Base-by-base conservation (phyloP, 2,113 vertebrate genomes). In the Lasiurus cinereus region DNA sequence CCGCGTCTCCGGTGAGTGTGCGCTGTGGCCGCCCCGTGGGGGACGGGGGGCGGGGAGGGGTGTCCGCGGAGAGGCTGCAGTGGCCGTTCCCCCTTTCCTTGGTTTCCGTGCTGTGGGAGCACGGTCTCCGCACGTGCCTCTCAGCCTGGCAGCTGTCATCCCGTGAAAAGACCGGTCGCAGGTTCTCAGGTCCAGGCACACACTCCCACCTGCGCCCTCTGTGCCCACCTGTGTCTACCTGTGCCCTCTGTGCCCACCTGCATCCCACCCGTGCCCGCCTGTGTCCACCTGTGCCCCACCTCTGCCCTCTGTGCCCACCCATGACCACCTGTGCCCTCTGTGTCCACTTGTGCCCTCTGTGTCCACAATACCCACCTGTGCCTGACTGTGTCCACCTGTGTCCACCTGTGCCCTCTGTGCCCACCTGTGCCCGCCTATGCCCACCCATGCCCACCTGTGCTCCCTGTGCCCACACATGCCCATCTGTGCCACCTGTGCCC, bases 1-100 rank as follows among this genome's bases (percentile, higher is more conserved):
- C n/a, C 66, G 56, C 13, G 0, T 46, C 13, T 31, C 84, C 24
- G 0, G 96, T 91, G 79, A 93, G 96, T 86, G 2, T 52, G 31
- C 0, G 1, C 27, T n/a, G 50, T 6, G 36, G 15, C 5, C 31
- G 3, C 66, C 8, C 27, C 39, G 7, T 6, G 0, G 2, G 4
- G n/a, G 36, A 5, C 0, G 39, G 56, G 12, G 33, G 19, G 76
- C 19, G 39, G 39, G 39, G 39, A 39, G 39, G 39, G 39, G 39
- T 8, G 6, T 12, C 13, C 19, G 0, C 0, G 15, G 21, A 16
- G 67, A 27, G 72, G 18, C 13, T 56, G 66, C 46, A 24, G 1
- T 1, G 2, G 14, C 50, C n/a, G 5, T 24, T 33, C 12, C 79
- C 79, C 2, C 18, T 29, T n/a, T 8, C 24, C 72, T 50, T 59